Conservation (phyloP, 2,113 vertebrate species). For the Platichthys stellatus region DNA sequence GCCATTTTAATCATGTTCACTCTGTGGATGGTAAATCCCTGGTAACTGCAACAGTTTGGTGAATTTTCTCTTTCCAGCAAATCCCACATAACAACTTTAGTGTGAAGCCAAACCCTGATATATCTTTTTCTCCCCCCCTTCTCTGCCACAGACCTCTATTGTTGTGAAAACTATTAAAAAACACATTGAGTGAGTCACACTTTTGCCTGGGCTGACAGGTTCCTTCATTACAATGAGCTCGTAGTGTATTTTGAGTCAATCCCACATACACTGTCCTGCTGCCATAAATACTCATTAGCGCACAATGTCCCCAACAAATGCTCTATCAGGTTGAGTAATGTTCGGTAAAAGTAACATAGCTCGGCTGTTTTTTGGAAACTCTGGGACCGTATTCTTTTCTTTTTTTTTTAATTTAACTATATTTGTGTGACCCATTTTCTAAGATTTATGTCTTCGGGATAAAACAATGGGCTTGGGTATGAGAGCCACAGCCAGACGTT, state of each 20-base stretch:
- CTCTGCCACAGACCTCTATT: background rate
- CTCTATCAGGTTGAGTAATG: background rate
- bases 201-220: background rate
- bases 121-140: background rate
- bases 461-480: background rate
- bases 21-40: background rate
- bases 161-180: background rate
- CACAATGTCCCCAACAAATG: background rate
- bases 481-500: background rate
- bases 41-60: background rate
- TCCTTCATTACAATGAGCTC: background rate
- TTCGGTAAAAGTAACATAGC: background rate
- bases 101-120: background rate
- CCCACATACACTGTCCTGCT: background rate
- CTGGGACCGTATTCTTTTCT: background rate
- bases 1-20: no score
- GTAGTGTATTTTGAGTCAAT: background rate
- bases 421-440: background rate
- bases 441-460: background rate
- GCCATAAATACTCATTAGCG: constrained; percentile 5
- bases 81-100: background rate
- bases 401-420: background rate
- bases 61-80: constrained; percentile 10
- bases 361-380: constrained; percentile 1
- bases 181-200: background rate